Evolutionary conservation across 1,140 invertebrate species (phyloP), one percentile per base, ranked within the genome.

Genomic region (Nasonia vitripennis): DNA sequence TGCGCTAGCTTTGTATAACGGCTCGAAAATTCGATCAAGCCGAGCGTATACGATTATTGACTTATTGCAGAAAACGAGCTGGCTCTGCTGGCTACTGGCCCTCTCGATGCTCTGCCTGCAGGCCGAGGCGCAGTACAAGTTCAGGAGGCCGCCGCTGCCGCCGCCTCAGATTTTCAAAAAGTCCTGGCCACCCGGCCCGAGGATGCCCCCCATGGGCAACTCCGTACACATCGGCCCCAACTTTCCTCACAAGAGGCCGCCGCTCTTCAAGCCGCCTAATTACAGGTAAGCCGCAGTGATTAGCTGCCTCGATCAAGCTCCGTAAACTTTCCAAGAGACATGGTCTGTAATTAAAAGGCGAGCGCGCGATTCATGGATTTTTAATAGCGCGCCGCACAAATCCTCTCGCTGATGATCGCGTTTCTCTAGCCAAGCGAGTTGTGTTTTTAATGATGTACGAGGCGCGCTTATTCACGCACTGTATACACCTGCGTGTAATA

Each of bases 141-240:
- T 91, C 11, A 87, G 91, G 82, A 89, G 91, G 81, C 88, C 89
- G 20, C 85, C 89, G 10, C 87, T 90, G 2, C 83, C 87, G 10
- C 86, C 88, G 37, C 86, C 89, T 7, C 81, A 89, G 62, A 89
- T 92, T 17, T 89, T 86, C 85, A 92, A 91, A 78, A 91, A 92
- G 62, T 81, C 89, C 41, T 91, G 91, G 89, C 89, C 90, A 9
- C 91, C 91, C 9, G 86, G 81, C 17, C 89, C 88, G 37, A 89
- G 91, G 75, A 90, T 92, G 0, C 89, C 91, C 71, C 89, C 91
- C 79, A 88, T 90, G 86, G 91, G 89, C 14, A 92, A 92, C 68
- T 88, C 89, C 14, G 86, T 92, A 55, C 89, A 92, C 74, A 89
- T 92, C 0, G 86, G 86, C 55, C 85, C 80, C 5, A 90, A 89